These are phyloP conservation scores for Cyprinodon variegatus DNA, from an alignment of 2,113 vertebrate species.

Conservation along the genomic window DNA sequence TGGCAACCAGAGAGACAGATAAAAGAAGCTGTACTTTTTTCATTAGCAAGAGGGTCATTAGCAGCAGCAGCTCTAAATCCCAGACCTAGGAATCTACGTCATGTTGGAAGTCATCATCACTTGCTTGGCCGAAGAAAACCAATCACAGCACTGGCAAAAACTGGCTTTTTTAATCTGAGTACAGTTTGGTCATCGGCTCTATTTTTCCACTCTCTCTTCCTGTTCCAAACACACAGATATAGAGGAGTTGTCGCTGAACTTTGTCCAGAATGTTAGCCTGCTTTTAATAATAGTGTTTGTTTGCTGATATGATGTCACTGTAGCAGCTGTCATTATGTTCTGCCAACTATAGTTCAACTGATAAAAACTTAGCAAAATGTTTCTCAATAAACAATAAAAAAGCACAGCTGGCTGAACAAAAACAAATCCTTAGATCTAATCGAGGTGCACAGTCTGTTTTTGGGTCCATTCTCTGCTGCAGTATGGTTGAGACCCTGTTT, in stretches of 20 bases:
- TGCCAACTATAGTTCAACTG: background rate
- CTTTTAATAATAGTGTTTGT: background rate
- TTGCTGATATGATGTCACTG: background rate
- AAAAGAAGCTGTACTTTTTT: slow-evolving; percentile 15
- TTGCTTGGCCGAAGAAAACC: slow-evolving; percentile 17
- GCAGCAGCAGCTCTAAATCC: slow-evolving; percentile 6
- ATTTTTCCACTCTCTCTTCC: slow-evolving; percentile 56
- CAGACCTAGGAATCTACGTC: slow-evolving; percentile 34
- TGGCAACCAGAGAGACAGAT: background rate
- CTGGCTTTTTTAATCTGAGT: slow-evolving; percentile 38
- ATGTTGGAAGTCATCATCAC: slow-evolving; percentile 12
- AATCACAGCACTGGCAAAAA: slow-evolving; percentile 9
- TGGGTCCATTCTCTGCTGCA: background rate
- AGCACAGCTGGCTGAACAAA: background rate
- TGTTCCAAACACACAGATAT: slow-evolving; percentile 43
- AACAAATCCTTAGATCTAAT: background rate
- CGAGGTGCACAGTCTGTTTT: background rate
- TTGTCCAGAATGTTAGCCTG: slow-evolving; percentile 18
- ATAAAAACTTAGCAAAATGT: background rate
- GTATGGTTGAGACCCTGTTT: background rate
- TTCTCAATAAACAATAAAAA: background rate
- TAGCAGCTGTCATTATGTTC: background rate
- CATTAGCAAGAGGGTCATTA: slow-evolving; percentile 7
- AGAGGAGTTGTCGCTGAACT: slow-evolving; percentile 21
- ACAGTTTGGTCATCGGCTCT: background rate